Evolutionary conservation across 2,888 invertebrate species (phyloP), one percentile per base, ranked within the genome.

Genomic region (Parnassius glacialis): DNA sequence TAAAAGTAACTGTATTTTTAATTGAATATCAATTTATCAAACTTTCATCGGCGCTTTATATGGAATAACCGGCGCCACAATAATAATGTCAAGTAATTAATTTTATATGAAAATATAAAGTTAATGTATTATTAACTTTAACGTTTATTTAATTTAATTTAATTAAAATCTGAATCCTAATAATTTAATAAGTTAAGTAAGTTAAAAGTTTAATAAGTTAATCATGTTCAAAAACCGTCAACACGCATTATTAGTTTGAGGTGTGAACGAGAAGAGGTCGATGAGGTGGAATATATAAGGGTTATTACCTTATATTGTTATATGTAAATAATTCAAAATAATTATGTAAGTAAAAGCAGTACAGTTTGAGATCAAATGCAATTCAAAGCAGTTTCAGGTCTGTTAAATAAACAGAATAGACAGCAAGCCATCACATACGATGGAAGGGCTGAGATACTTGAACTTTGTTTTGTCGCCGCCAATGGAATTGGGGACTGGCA

Each of bases 401-500:
- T 12, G 34, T 43, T 16, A 51, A 44, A 60, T 44, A 60, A 43
- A 48, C 11, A 52, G 47, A 43, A 43, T 48, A 52, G 52, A 58
- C 44, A 58, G 13, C 20, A 25, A 52, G 42, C 47, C 43, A 48
- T 52, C 61, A 65, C 56, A 42, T 16, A 12, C 9, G 10, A 43
- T 12, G 45, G 41, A 42, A 25, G 20, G 52, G 65, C 72, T 73
- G 68, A 73, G 73, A 69, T 69, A 72, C 75, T 77, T 70, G 69
- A 74, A 66, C 62, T 73, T 68, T 73, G 73, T 69, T 73, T 68
- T 64, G 65, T 69, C 66, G 67, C 69, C 70, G 75, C 72, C 74
- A 74, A 72, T 74, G 74, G 72, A 74, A 62, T 59, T 62, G 62
- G 62, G 62, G 58, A n/a, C 55, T 64, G 71, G 80, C 84, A 82